Evolutionary conservation across 2,797 vertebrate species (phyloP).

Genomic region (Sebastes kiyomatsui): DNA sequence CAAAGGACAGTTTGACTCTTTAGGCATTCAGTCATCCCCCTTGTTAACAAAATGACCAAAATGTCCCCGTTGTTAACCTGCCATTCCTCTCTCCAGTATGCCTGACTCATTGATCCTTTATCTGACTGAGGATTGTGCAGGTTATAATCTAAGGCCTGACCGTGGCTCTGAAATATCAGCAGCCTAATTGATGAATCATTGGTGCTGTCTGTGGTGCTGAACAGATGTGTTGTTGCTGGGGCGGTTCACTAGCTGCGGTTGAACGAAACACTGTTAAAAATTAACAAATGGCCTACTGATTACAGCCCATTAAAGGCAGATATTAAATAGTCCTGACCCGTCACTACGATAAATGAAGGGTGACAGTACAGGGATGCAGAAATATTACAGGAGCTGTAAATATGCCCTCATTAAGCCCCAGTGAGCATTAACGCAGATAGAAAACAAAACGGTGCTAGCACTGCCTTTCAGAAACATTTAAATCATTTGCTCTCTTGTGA

Average conservation of each 20-base stretch:
- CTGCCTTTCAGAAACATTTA: background rate
- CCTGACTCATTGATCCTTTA: no score
- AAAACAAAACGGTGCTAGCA: background rate
- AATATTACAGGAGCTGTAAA: constrained; percentile 41
- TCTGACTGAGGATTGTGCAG: no score
- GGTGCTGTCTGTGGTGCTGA: background rate
- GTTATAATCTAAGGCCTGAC: no score
- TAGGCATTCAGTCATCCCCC: background rate
- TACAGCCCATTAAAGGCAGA: background rate
- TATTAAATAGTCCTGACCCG: constrained; percentile 22
- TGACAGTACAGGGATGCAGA: constrained; percentile 37
- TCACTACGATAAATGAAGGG: constrained; percentile 31
- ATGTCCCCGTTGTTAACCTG: no score
- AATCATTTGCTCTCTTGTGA: background rate
- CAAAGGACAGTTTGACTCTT: background rate
- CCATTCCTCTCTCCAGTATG: no score
- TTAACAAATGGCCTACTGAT: background rate
- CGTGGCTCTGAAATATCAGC: no score
- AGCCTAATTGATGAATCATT: background rate
- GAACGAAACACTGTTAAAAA: background rate
- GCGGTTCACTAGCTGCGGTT: background rate
- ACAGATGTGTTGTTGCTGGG: background rate
- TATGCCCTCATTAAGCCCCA: constrained; percentile 54
- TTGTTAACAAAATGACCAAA: no score
- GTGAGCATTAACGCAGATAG: constrained; percentile 44